These are phyloP conservation scores for Heliconius hewitsoni DNA, from an alignment of 1,140 invertebrate genomes.

Conservation along the genomic window DNA sequence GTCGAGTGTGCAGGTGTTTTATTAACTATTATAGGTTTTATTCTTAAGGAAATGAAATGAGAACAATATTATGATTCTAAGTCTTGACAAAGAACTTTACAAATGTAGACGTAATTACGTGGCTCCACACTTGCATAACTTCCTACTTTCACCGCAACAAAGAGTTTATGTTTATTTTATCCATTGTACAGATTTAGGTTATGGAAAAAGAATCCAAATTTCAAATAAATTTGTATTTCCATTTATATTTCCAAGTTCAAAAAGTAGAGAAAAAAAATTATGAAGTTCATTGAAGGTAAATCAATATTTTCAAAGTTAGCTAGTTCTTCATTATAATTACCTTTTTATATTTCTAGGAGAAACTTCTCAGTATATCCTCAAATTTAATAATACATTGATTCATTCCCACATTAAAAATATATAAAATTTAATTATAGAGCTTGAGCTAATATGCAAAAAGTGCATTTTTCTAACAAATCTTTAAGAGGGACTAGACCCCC, in stretches of 20 bases:
- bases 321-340: no score
- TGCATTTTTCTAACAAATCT: no score
- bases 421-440: neutral
- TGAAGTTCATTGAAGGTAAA: neutral
- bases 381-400: neutral
- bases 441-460: neutral
- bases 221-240: no score
- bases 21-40: constrained; percentile 21
- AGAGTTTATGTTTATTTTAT: constrained; percentile 40
- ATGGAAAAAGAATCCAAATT: neutral
- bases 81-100: constrained; percentile 41
- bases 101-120: constrained; percentile 46
- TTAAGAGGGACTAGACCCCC: no score
- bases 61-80: constrained; percentile 35
- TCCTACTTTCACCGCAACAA: constrained; percentile 61
- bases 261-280: neutral
- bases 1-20: neutral
- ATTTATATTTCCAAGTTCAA: no score
- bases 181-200: neutral
- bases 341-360: no score
- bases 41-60: constrained; percentile 23
- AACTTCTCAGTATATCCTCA: neutral
- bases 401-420: neutral
- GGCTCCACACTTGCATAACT: constrained; percentile 53
- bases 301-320: no score